Evolutionary conservation across 1,140 invertebrate genomes (phyloP), one percentile per base, ranked within the genome.

Genomic region (Microplitis mediator): DNA sequence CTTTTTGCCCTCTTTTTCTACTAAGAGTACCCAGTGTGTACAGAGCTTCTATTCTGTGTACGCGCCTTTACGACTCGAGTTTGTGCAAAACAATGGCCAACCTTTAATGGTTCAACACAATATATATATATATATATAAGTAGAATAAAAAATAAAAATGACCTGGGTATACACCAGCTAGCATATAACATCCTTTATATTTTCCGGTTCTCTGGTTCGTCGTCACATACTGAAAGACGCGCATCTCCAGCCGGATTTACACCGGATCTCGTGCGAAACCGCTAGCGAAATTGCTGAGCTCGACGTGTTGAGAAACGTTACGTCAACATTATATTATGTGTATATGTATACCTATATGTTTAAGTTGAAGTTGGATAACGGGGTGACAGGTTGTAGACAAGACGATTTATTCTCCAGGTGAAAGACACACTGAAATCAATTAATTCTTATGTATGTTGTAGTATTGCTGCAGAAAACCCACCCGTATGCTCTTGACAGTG

Each of bases 71-170:
- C 64, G 64, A 51, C 52, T 50, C 36, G 36, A 67, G 64, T 31
- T 52, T 72, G 63, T 56, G 63, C 52, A 60, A 72, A 72, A 72
- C 71, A 72, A 72, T 72, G 56, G 63, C 35, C 71, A 63, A 39
- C 69, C 58, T 45, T 61, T 56, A 69, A 73, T 73, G 58, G 65
- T 73, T 73, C 32, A 71, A 4, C 32, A 23, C 31, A 13, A 56
- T 5, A 32, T 36, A 56, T 14, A 23, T 68, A 66, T n/a, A 4
- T 66, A 34, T 34, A 34, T 51, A 35, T 9, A 39, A 6, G 31
- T 39, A 11, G 13, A 34, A 31, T 23, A 62, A 31, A 62, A 62
- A 62, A 62, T 35, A 35, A 36, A 62, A 62, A 62, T 62, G 35
- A 8, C 39, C 63, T 65, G 39, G 61, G 61, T 63, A 63, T 63